Percentiles rank a stretch among this genome's conserved stretches.
Conservation (phyloP, 2,113 vertebrate genomes). For the Brachyhypopomus occidentalis region DNA sequence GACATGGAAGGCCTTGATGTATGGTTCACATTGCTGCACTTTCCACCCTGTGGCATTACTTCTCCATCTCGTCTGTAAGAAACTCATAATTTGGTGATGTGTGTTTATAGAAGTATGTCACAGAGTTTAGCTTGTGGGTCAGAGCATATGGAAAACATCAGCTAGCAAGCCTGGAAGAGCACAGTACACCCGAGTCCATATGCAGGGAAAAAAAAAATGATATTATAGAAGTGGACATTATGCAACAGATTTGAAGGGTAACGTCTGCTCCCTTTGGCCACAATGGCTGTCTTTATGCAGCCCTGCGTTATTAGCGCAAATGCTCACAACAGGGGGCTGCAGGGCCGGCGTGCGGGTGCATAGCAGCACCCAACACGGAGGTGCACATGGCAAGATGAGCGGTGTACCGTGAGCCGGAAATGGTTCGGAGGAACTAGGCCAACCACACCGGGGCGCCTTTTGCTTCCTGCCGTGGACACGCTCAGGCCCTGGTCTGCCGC, state of each 20-base stretch:
- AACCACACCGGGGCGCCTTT: conserved; percentile 43
- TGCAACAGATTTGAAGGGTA: conserved; percentile 53
- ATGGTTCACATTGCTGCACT: conserved; percentile 1
- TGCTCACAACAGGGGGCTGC: conserved; percentile 33
- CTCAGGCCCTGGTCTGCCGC: conserved; percentile 28
- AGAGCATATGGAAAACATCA: conserved; percentile 58
- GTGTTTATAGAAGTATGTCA: conserved; percentile 55
- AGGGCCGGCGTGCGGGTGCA: background rate
- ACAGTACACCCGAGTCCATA: conserved; percentile 43
- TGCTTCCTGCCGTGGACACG: conserved; percentile 48
- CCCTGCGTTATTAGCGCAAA: conserved; percentile 48
- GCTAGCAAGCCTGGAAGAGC: conserved; percentile 36
- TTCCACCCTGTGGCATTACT: conserved; percentile 12
- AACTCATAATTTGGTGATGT: conserved; percentile 55
- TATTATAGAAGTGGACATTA: conserved; percentile 49
- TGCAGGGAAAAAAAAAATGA: conserved; percentile 52
- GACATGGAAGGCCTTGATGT: conserved; percentile 27
- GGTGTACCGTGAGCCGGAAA: conserved; percentile 47
- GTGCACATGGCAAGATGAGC: conserved; percentile 46
- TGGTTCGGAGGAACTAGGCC: conserved; percentile 51
- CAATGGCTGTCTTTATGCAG: conserved; percentile 54
- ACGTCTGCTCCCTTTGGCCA: conserved; percentile 44
- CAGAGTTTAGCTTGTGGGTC: conserved; percentile 54
- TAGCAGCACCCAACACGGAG: conserved; percentile 27
- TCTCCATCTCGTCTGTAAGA: conserved; percentile 31